Evolutionary conservation across 2,888 invertebrate genomes (phyloP).

Genomic region (Xestia xanthographa): DNA sequence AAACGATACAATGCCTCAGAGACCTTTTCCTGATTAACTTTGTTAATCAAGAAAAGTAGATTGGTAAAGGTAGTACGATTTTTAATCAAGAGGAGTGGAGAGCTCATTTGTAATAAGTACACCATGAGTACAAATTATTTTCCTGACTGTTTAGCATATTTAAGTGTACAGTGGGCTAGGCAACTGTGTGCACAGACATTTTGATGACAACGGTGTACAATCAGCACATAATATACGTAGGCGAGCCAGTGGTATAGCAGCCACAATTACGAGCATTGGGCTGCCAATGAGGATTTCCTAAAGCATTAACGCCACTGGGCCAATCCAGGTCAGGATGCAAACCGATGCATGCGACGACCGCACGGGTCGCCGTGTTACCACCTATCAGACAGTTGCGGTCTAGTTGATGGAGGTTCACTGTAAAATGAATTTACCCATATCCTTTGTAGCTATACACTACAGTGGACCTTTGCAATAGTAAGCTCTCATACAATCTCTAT

Average conservation of each 20-base stretch:
- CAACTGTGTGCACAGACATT: not conserved
- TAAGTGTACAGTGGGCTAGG: not conserved
- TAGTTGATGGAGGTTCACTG: not conserved
- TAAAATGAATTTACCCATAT: not conserved
- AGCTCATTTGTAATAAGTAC: conserved; percentile 35
- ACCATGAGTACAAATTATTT: not conserved
- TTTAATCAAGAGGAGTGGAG: conserved; percentile 39
- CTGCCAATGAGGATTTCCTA: conserved; percentile 52
- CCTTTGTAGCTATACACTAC: not conserved
- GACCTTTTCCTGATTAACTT: conserved; percentile 32
- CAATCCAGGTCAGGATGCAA: conserved; percentile 41
- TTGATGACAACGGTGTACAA: conserved; percentile 5
- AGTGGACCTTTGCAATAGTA: not conserved
- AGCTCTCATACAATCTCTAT: conserved; percentile 5
- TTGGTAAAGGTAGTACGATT: conserved; percentile 35
- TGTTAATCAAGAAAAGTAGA: conserved; percentile 36
- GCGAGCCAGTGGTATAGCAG: conserved; percentile 1
- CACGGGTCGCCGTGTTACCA: not conserved
- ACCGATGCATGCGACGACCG: conserved; percentile 33
- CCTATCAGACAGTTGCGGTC: conserved; percentile 3
- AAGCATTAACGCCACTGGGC: conserved; percentile 32
- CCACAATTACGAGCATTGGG: conserved; percentile 32
- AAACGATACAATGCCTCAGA: conserved; percentile 9
- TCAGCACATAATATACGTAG: not conserved
- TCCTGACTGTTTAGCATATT: conserved; percentile 3